Percentiles rank a stretch among this genome's conserved stretches.
These are phyloP conservation scores for Atrina japonica DNA, from an alignment of 2,888 invertebrate species.

Conservation along the genomic window DNA sequence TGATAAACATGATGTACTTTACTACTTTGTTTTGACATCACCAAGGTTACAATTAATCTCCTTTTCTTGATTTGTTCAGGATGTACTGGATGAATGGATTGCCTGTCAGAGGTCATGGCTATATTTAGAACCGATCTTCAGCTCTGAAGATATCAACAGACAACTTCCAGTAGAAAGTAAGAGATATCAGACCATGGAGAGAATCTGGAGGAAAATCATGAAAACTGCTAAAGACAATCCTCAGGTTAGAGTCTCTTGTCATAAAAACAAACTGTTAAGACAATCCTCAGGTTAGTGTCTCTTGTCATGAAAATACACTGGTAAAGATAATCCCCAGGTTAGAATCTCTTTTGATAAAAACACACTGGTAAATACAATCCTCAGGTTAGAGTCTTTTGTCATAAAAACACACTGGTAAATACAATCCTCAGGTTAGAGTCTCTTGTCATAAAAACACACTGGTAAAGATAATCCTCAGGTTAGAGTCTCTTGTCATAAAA, in stretches of 20 bases:
- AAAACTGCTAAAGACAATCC: constrained; percentile 86
- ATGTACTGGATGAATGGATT: constrained; percentile 81
- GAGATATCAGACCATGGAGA: constrained; percentile 81
- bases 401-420: too few species aligned
- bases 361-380: too few species aligned
- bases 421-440: too few species aligned
- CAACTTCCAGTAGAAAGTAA: constrained; percentile 81
- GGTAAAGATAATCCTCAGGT: too few species aligned
- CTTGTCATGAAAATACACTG: not conserved
- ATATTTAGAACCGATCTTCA: constrained; percentile 81
- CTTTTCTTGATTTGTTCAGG: constrained; percentile 60
- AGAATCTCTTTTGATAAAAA: too few species aligned
- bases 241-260: constrained; percentile 82
- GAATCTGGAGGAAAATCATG: constrained; percentile 83
- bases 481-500: too few species aligned
- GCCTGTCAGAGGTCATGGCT: constrained; percentile 80
- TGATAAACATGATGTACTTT: too few species aligned
- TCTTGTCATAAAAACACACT: too few species aligned
- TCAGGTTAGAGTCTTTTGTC: too few species aligned
- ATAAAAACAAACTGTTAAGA: not conserved
- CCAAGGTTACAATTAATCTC: too few species aligned
- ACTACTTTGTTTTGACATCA: too few species aligned
- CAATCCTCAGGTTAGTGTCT: constrained; percentile 83
- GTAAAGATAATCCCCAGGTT: constrained; percentile 84
- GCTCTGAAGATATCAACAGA: constrained; percentile 81